Evolutionary conservation across 2,888 invertebrate species (phyloP).

Genomic region (Leptinotarsa rubiginosa): DNA sequence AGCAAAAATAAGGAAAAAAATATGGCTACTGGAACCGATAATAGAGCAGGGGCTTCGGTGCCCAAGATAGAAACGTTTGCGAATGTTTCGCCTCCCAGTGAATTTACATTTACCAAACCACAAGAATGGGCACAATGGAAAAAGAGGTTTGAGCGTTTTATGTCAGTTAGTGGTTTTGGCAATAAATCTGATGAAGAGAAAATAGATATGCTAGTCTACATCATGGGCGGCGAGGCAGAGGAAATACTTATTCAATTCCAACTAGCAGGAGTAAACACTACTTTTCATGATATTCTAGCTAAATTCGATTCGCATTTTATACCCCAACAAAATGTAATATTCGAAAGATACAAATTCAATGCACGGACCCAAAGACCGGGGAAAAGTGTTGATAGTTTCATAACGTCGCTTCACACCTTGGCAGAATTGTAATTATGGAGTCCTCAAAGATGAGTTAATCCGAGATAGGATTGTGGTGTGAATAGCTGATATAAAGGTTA

Average conservation of each 20-base stretch:
- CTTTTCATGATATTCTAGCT: too few relatives aligned
- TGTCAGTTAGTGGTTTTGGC: background rate
- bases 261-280: too few relatives aligned
- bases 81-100: background rate
- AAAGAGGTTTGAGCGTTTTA: constrained; percentile 2
- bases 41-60: too few relatives aligned
- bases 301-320: background rate
- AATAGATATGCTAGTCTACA: background rate
- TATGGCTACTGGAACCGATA: too few relatives aligned
- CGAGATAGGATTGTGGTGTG: background rate
- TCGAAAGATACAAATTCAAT: background rate
- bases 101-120: background rate
- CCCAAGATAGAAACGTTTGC: too few relatives aligned
- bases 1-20: too few relatives aligned
- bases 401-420: background rate
- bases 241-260: background rate
- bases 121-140: background rate
- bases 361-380: background rate
- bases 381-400: background rate
- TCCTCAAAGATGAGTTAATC: background rate
- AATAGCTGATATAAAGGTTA: background rate
- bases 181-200: background rate
- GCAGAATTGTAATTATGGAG: background rate
- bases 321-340: background rate
- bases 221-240: background rate